Base-by-base conservation (phyloP, 2,888 invertebrate species). In the Caenorhabditis zanzibari region DNA sequence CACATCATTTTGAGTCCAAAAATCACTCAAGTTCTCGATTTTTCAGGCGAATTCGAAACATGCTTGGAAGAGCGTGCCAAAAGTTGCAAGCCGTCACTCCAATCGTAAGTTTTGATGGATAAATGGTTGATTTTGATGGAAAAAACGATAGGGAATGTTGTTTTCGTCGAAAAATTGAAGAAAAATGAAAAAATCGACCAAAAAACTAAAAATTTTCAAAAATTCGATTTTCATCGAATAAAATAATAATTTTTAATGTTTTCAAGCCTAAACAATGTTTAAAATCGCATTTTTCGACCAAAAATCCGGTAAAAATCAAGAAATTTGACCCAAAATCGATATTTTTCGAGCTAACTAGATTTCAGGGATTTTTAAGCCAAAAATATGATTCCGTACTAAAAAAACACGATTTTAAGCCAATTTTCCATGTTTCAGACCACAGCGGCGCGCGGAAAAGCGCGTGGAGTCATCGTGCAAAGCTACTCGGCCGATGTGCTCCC, bases 401-500 rank as follows among this genome's bases (percentile, higher is more conserved):
- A 16, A 44, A 44, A 44, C 12, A 22, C n/a, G 47, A 19, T n/a
- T 47, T 47, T 19, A 19, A 22, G 19, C 47, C 6, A 47, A 9
- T 19, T 56, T 26, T 26, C 16, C 49, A 47, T 12, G 10, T 71
- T 84, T 77, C 63, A 86, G 85, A 73, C 81, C 12, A 44, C 66
- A n/a, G 54, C 81, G 12, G 38, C 79, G 16, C 87, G 89, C 10
- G 80, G 82, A 41, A 86, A 86, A 54, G 86, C 89, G 1, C 85
- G 76, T 19, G 89, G 89, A 24, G 81, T 89, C 35, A 85, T 82
- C 61, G 82, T 89, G 26, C 81, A 86, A 66, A 88, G 84, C 63
- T 80, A 82, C 16, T 77, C 86, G n/a, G 86, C 85, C 35, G 89
- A 89, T 49, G 80, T 88, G 35, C 81, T 88, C 19, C 85, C 88